phyloP scores from a whole-genome alignment of 64 coral and sea anemone species.

The Actinia tenebrosa region DNA sequence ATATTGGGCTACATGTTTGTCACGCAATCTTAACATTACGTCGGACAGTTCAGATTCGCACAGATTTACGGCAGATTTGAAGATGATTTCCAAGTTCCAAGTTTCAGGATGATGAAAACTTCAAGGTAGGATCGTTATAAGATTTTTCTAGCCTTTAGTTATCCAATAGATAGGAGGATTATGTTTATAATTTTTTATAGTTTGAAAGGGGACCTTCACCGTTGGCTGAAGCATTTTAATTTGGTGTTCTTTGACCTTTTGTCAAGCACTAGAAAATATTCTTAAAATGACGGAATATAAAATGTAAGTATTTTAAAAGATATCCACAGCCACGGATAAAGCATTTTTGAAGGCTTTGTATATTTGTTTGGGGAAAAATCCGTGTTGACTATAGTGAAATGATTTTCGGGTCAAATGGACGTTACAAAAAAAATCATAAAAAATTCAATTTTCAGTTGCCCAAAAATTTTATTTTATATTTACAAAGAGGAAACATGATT shows the following conservation, averaged over 20 bases:
- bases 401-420: too few species aligned
- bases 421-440: too few species aligned
- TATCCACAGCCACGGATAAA: too few species aligned
- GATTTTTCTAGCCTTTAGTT: neutral
- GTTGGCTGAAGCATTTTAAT: neutral
- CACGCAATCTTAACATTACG: neutral
- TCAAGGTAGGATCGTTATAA: neutral
- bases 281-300: neutral
- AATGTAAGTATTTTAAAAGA: neutral
- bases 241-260: neutral
- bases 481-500: neutral
- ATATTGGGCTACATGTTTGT: neutral
- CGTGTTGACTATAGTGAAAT: too few species aligned
- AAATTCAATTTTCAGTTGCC: neutral
- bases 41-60: neutral
- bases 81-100: neutral
- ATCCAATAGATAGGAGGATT: neutral
- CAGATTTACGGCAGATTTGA: neutral
- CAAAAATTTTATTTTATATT: conserved; percentile 8
- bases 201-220: neutral
- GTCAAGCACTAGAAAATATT: neutral
- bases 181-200: neutral
- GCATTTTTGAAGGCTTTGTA: too few species aligned
- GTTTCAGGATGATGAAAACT: neutral
- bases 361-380: too few species aligned